Evolutionary conservation across 1,140 invertebrate genomes (phyloP), one percentile per base, ranked within the genome.

Genomic region (Bradysia coprophila): DNA sequence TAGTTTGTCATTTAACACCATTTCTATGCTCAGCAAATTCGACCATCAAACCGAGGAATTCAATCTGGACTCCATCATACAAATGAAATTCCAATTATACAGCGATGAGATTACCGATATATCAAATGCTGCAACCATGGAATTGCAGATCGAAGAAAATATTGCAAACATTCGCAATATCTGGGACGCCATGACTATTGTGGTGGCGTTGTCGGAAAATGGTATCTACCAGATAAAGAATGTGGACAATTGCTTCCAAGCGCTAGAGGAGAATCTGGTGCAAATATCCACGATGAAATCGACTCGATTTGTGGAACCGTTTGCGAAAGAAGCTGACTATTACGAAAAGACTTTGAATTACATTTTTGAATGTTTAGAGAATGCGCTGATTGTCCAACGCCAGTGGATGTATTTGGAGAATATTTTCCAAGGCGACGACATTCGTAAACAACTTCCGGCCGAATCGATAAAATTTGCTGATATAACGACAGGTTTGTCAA

Each of bases 341-440:
- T 88, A 84, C 82, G 85, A 89, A 61, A 74, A 76, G 51, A 72
- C 75, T 4, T 63, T 91, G 33, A 81, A 80, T 13, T 75, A 76
- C 41, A 71, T 89, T 5, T 70, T 76, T 22, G 84, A 89, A 63
- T 75, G 76, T 38, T 65, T 87, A 18, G 85, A 89, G 65, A 72
- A 74, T 48, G 65, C 76, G 16, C 57, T 88, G 8, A 68, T 68
- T 50, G 80, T 88, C 2, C 86, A 91, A 63, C 66, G 78, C 33
- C 73, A 79, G 46, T 89, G 81, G 68, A 64, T 86, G 34, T 87
- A 88, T 55, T 61, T 90, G 20, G 81, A 87, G 65, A 86, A 79
- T 57, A 88, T 90, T 52, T 89, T 91, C 60, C 65, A 64, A 49
- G 78, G 81, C 2, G 83, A 87, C 61, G 83, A 90, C 57, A 87